Evolutionary conservation across 2,888 invertebrate species (phyloP).

Genomic region (Rhaphigaster nebulosa): DNA sequence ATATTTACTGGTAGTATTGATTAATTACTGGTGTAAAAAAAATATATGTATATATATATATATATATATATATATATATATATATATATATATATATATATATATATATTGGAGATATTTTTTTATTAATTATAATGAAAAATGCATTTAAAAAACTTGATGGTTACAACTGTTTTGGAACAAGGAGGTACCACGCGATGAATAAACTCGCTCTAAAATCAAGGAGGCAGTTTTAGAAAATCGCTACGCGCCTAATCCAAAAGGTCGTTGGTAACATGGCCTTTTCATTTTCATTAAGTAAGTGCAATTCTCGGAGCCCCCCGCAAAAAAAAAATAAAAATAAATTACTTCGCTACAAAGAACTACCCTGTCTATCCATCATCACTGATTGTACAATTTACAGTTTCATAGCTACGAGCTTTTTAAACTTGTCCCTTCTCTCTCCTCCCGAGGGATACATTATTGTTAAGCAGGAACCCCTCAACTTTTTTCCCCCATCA

Average conservation of each 20-base stretch:
- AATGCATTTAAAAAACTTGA: no score
- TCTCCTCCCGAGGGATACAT: neutral
- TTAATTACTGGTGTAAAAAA: no score
- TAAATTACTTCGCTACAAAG: neutral
- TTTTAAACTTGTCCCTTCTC: neutral
- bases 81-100: no score
- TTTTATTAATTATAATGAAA: no score
- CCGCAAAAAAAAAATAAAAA: no score
- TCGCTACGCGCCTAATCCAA: neutral
- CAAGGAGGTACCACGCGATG: neutral
- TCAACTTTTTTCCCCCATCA: slow-evolving; percentile 12
- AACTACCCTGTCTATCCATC: neutral
- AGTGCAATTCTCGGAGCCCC: neutral
- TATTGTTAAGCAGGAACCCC: slow-evolving; percentile 20
- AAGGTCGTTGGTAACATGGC: neutral
- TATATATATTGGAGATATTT: no score
- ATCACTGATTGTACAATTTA: slow-evolving; percentile 25
- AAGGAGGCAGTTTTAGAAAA: neutral
- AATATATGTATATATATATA: no score
- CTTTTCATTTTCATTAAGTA: slow-evolving; percentile 27
- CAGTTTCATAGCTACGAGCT: neutral
- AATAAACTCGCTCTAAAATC: neutral
- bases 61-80: no score
- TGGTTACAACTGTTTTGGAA: neutral
- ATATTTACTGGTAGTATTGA: no score